Evolutionary conservation across 2,888 invertebrate species (phyloP).

Genomic region (Dasysyrphus tricinctus): DNA sequence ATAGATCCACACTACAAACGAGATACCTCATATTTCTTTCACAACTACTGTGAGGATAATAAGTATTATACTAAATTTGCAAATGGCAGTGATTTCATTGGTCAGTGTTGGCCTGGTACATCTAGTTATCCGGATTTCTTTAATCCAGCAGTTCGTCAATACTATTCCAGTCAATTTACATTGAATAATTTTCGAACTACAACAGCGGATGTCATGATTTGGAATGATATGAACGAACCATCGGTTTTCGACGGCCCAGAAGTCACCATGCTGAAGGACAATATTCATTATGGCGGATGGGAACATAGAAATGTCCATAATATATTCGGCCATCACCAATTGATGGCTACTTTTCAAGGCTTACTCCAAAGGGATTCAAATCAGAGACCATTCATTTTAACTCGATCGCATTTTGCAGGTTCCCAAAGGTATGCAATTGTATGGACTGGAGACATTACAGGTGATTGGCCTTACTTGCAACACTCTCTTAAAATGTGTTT

Average conservation of each 20-base stretch:
- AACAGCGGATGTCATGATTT: slow-evolving; percentile 93
- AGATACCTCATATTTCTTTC: slow-evolving; percentile 94
- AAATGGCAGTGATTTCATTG: slow-evolving; percentile 97
- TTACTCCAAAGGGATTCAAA: slow-evolving; percentile 86
- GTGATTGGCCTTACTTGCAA: slow-evolving; percentile 96
- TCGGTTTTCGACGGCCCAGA: slow-evolving; percentile 99
- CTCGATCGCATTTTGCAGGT: slow-evolving; percentile 95
- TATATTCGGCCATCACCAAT: slow-evolving; percentile 91
- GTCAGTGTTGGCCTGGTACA: slow-evolving; percentile 99
- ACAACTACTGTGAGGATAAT: slow-evolving; percentile 93
- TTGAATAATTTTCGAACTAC: slow-evolving; percentile 86
- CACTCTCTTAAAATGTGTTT: slow-evolving; percentile 96
- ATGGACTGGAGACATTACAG: slow-evolving; percentile 99
- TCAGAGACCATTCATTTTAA: slow-evolving; percentile 95
- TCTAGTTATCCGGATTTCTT: slow-evolving; percentile 98
- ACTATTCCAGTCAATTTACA: slow-evolving; percentile 89
- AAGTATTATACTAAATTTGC: slow-evolving; percentile 95
- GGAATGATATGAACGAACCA: slow-evolving; percentile 99
- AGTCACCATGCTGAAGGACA: slow-evolving; percentile 98
- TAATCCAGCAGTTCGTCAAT: slow-evolving; percentile 92
- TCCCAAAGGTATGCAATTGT: slow-evolving; percentile 95
- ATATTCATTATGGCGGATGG: slow-evolving; percentile 91
- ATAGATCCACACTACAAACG: slow-evolving; percentile 99
- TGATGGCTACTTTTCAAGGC: slow-evolving; percentile 87
- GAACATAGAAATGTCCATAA: slow-evolving; percentile 98